A percentile compares a stretch with the other conserved stretches of the same genome.
Conservation (phyloP, 2,888 invertebrate species). For the Harpalus rubripes region DNA sequence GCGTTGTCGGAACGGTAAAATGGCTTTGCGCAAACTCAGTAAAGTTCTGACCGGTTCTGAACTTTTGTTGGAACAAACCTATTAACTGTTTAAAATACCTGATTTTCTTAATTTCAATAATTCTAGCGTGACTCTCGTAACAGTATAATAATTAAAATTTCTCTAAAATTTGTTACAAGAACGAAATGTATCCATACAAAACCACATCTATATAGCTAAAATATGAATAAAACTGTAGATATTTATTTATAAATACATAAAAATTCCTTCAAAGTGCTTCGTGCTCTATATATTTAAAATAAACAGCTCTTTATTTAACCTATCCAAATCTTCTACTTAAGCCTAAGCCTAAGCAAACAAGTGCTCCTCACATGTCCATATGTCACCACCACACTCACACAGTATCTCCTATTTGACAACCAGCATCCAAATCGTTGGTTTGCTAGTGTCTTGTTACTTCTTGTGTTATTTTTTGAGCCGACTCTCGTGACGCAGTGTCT, state of each 20-base stretch:
- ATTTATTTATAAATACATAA: neutral
- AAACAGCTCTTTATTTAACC: neutral
- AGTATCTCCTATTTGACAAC: neutral
- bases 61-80: too few relatives aligned
- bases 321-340: neutral
- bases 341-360: neutral
- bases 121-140: too few relatives aligned
- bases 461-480: neutral
- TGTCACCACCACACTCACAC: neutral
- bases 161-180: too few relatives aligned
- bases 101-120: too few relatives aligned
- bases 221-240: neutral
- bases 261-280: neutral
- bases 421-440: neutral
- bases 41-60: too few relatives aligned
- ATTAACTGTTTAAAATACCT: too few relatives aligned
- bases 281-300: slow-evolving; percentile 2
- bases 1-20: too few relatives aligned
- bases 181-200: too few relatives aligned
- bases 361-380: neutral
- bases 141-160: too few relatives aligned
- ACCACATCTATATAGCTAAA: too few relatives aligned
- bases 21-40: too few relatives aligned
- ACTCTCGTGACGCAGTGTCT: neutral
- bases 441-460: neutral